Base-by-base conservation (phyloP, 2,113 vertebrate species). In the Heterochromis multidens region DNA sequence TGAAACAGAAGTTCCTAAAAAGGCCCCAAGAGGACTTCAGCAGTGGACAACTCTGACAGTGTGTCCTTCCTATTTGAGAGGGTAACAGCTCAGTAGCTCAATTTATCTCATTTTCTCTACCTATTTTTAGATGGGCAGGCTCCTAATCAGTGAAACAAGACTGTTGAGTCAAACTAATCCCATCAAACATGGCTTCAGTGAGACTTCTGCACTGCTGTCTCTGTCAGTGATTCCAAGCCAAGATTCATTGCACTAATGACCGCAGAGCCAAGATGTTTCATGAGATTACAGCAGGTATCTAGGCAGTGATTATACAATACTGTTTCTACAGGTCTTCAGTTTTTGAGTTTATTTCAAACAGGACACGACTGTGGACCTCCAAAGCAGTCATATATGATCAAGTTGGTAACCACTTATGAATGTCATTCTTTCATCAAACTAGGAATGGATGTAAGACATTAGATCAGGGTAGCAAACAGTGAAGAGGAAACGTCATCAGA, bases 111-210 rank as follows among this genome's bases (percentile, higher is more conserved):
- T 92, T 88, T 81, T 78, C 79, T 87, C 59, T 43, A 4, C 54
- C 87, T 91, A 93, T 92, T 92, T 93, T 88, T 92, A 94, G 87
- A 19, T 4, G 1, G 52, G 25, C 80, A 25, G 23, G 60, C 35
- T 84, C 76, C 49, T 79, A 63, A 87, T 85, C 85, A 83, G 89
- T 85, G 46, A 87, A 89, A 85, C 86, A 90, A 88, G 81, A 90
- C 72, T 88, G 85, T 58, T 70, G 79, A 85, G 76, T 85, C 80
- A 58, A 90, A 85, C 80, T 88, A 94, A 92, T 94, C 93, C 88
- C 49, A 23, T 91, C 74, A 89, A 92, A 91, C 76, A 19, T 59
- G 88, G 72, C 86, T 77, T 79, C 76, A 81, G 67, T 31, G 37
- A 40, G 43, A 84, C 70, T 80, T 65, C 43, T 46, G 60, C 25